Conservation (phyloP, 2,888 invertebrate species). For the Diarsia mendica region DNA sequence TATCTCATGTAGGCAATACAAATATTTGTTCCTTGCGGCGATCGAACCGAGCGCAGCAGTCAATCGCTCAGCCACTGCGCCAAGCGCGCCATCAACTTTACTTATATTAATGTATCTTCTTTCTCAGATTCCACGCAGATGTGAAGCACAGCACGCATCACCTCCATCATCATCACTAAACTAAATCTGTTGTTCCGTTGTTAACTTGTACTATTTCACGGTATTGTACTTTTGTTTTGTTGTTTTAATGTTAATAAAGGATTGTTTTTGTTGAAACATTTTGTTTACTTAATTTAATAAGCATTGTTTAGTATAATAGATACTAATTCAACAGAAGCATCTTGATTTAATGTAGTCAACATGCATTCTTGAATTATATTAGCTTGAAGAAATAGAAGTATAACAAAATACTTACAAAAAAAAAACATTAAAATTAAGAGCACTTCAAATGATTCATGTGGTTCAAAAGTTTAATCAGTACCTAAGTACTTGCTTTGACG, state of each 20-base stretch:
- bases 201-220: constrained; percentile 11
- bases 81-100: not conserved
- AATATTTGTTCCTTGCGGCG: too few relatives aligned
- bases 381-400: too few relatives aligned
- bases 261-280: not conserved
- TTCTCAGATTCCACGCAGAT: constrained; percentile 76
- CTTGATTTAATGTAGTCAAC: not conserved
- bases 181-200: not conserved
- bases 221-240: not conserved
- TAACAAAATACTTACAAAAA: too few relatives aligned
- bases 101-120: constrained; percentile 10
- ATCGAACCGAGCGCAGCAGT: too few relatives aligned
- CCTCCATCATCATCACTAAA: constrained; percentile 67
- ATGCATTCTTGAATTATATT: not conserved
- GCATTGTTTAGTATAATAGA: not conserved
- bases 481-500: not conserved
- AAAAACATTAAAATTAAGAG: too few relatives aligned
- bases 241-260: constrained; percentile 36
- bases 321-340: not conserved
- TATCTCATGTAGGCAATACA: too few relatives aligned
- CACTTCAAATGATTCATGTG: not conserved
- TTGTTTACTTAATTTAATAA: not conserved
- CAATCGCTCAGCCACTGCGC: too few relatives aligned
- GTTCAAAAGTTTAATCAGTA: not conserved
- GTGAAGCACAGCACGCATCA: constrained; percentile 73